phyloP scores from a whole-genome alignment of 1,140 invertebrate species.

The Drosophila asahinai region DNA sequence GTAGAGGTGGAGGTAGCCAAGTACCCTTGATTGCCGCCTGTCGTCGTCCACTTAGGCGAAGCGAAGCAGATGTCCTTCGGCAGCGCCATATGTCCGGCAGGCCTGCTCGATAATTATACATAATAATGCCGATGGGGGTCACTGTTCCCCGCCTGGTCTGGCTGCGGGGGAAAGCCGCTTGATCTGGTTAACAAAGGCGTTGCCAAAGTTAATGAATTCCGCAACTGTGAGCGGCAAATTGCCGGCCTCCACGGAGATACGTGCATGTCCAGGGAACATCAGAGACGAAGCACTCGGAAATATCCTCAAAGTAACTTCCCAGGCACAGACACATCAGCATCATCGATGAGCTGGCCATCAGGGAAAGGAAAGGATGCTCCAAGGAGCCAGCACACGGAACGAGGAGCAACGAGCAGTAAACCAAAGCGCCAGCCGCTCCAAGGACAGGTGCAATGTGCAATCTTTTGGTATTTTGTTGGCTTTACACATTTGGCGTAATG shows the following conservation, averaged over 20 bases:
- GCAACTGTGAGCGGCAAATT: too few relatives aligned
- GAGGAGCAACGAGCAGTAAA: conserved; percentile 40
- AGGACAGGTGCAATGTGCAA: conserved; percentile 82
- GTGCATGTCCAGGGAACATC: neutral
- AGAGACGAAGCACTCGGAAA: neutral
- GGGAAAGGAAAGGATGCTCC: conserved; percentile 31
- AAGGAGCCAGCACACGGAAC: neutral
- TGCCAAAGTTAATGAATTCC: neutral
- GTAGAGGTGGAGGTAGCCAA: neutral
- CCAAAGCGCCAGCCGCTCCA: conserved; percentile 61
- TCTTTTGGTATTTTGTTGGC: conserved; percentile 84
- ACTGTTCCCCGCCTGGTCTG: neutral
- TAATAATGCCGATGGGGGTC: conserved; percentile 36
- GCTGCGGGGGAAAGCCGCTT: neutral
- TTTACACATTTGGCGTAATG: conserved; percentile 82
- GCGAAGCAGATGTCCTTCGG: neutral
- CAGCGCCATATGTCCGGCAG: conserved; percentile 1
- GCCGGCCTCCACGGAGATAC: too few relatives aligned
- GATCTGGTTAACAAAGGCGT: conserved; percentile 10
- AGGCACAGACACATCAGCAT: conserved; percentile 31
- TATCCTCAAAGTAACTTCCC: conserved; percentile 32
- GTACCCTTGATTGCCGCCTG: conserved; percentile 32
- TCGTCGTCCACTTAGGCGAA: conserved; percentile 29
- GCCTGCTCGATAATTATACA: conserved; percentile 46
- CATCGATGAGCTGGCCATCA: conserved; percentile 55